Conservation (phyloP, 35 echinoderm and acorn worm species). For the Diadema setosum region DNA sequence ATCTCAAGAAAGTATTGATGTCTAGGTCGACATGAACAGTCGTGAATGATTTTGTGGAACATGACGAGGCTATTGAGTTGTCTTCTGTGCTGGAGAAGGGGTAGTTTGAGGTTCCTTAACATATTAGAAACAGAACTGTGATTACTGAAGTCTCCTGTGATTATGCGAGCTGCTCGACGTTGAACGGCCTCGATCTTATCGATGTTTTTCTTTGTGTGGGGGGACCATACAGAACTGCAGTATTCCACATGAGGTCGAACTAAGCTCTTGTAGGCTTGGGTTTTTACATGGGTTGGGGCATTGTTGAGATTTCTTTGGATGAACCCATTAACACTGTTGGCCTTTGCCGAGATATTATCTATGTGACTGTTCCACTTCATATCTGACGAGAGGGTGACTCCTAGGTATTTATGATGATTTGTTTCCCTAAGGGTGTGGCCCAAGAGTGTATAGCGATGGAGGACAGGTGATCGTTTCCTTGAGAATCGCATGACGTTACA, state of each 20-base stretch:
- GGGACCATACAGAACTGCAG: conserved; percentile 31
- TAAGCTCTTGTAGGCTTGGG: conserved; percentile 25
- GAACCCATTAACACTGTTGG: conserved; percentile 20
- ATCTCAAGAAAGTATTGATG: too few relatives aligned
- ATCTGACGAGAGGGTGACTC: conserved; percentile 6
- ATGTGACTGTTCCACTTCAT: conserved; percentile 23
- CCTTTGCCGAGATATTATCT: not conserved
- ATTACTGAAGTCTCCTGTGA: not conserved
- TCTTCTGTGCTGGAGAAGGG: not conserved
- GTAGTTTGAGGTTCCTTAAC: not conserved
- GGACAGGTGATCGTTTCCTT: not conserved
- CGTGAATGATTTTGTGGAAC: not conserved
- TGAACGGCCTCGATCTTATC: conserved; percentile 35
- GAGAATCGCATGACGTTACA: not conserved
- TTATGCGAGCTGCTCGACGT: conserved; percentile 18
- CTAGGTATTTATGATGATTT: not conserved
- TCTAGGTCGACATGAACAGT: not conserved
- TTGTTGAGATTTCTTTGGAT: not conserved
- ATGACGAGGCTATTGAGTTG: not conserved
- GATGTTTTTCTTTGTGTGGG: not conserved
- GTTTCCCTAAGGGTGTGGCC: not conserved
- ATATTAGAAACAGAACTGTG: not conserved
- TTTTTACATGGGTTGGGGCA: not conserved
- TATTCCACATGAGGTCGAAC: conserved; percentile 46
- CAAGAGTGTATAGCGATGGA: not conserved